A percentile compares a stretch with the other conserved stretches of the same genome.
phyloP scores from a whole-genome alignment of 2,888 invertebrate species.

The Tryphoninae sp. region DNA sequence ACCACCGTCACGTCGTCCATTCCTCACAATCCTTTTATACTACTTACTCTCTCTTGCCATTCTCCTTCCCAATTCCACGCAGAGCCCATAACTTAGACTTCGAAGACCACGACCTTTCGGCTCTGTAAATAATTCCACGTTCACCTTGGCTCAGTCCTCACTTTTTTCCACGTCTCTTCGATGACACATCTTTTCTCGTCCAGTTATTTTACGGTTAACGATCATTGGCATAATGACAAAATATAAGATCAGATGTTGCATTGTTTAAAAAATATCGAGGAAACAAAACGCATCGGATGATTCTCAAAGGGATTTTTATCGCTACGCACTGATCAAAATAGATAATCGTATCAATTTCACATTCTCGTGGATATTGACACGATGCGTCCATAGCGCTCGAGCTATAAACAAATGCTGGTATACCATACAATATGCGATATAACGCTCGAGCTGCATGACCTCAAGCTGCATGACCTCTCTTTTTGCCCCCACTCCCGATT shows the following conservation, averaged over 20 bases:
- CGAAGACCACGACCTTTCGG: conserved; percentile 47
- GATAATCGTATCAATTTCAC: no score
- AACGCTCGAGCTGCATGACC: conserved; percentile 46
- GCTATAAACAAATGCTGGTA: no score
- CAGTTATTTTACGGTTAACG: conserved; percentile 7
- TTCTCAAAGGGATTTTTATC: no score
- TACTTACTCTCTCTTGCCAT: conserved; percentile 9
- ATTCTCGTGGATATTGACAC: no score
- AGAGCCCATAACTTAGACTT: conserved; percentile 39
- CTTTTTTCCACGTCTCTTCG: background rate
- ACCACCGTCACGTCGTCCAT: conserved; percentile 24
- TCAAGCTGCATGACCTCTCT: background rate
- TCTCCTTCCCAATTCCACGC: conserved; percentile 32
- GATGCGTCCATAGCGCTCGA: no score
- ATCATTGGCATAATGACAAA: no score
- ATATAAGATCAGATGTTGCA: no score
- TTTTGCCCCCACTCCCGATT: background rate
- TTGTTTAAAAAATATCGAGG: no score
- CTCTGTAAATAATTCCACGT: conserved; percentile 63
- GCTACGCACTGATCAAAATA: no score
- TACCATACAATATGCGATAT: conserved; percentile 13
- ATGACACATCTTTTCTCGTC: background rate
- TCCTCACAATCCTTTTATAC: conserved; percentile 32
- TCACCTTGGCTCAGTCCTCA: conserved; percentile 54
- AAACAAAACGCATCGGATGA: no score